Conservation (phyloP, 2,113 vertebrate genomes). For the Aptenodytes forsteri region DNA sequence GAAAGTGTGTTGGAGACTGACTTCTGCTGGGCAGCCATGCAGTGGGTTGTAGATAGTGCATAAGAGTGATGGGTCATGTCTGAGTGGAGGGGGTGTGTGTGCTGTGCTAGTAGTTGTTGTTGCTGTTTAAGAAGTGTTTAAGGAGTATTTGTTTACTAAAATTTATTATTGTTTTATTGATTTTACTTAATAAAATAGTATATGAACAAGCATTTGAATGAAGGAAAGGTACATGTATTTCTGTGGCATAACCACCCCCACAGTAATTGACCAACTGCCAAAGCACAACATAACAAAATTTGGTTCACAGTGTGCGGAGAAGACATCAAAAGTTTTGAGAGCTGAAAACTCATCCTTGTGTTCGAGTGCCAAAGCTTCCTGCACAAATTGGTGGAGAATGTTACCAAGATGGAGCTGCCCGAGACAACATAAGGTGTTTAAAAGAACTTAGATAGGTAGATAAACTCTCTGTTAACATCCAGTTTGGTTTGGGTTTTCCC, state of each 20-base stretch:
- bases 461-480: neutral
- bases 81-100: rapidly evolving
- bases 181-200: neutral
- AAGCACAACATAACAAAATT: neutral
- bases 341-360: neutral
- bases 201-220: neutral
- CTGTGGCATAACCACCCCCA: rapidly evolving
- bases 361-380: neutral
- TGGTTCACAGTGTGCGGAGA: neutral
- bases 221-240: neutral
- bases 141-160: neutral
- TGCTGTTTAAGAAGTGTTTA: neutral
- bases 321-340: neutral
- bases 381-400: neutral
- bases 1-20: neutral
- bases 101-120: neutral
- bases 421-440: neutral
- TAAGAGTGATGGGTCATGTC: rapidly evolving
- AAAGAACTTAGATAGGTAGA: neutral
- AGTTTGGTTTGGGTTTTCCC: neutral
- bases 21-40: neutral
- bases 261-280: neutral
- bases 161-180: neutral
- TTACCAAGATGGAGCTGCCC: neutral
- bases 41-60: rapidly evolving